Evolutionary conservation across 2,113 vertebrate genomes (phyloP).

Genomic region (Atrichornis clamosus): DNA sequence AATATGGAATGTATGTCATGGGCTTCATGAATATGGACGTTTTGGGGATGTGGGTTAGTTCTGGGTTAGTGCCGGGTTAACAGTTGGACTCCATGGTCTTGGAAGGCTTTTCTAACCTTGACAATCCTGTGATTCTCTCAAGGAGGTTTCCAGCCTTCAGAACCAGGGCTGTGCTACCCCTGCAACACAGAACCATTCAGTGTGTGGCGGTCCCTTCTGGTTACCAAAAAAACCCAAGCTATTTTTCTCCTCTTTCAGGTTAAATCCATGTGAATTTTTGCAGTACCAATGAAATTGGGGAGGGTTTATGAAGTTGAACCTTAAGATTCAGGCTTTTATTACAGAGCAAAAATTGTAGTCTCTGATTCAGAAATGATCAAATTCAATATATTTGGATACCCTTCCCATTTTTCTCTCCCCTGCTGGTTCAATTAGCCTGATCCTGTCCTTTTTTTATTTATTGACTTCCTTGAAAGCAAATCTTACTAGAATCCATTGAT

Average conservation of each 20-base stretch:
- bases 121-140: not conserved
- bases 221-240: not conserved
- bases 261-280: not conserved
- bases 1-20: not conserved
- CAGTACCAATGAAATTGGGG: not conserved
- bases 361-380: not conserved
- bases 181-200: not conserved
- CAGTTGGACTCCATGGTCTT: not conserved
- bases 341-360: not conserved
- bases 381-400: not conserved
- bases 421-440: not conserved
- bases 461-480: not conserved
- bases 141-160: not conserved
- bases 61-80: not conserved
- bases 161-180: not conserved
- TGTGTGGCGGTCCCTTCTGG: fast-evolving
- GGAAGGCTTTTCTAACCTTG: not conserved
- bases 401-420: not conserved
- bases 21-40: not conserved
- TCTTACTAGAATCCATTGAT: not conserved
- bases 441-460: not conserved
- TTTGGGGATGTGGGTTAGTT: not conserved
- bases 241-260: not conserved
- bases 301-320: not conserved
- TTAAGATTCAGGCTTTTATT: not conserved